Conservation (phyloP, 2,888 invertebrate species). For the Coremacera marginata region DNA sequence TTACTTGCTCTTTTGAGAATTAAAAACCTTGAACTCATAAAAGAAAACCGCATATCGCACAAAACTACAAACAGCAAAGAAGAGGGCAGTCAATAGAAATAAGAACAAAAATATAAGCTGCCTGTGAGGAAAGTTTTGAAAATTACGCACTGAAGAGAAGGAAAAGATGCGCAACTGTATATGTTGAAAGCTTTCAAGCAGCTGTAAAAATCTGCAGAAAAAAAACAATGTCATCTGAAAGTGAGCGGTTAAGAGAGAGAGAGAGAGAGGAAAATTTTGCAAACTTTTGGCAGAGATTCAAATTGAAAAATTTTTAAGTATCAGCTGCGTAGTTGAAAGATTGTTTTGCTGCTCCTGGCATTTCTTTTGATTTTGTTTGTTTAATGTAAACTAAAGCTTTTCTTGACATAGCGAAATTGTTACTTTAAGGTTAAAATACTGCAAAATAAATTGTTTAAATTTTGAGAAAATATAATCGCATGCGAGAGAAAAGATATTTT, state of each 20-base stretch:
- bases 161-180: background rate
- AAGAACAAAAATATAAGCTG: background rate
- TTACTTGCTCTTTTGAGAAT: background rate
- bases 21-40: constrained; percentile 34
- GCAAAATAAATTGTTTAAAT: too few species aligned
- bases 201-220: background rate
- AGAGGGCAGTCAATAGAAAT: background rate
- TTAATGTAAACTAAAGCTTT: background rate
- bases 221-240: background rate
- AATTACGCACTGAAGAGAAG: constrained; percentile 3
- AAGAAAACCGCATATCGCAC: background rate
- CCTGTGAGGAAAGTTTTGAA: background rate
- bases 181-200: background rate
- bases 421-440: too few species aligned
- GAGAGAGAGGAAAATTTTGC: background rate
- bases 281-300: constrained; percentile 1
- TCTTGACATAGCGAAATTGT: too few species aligned
- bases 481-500: constrained; percentile 16
- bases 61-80: background rate
- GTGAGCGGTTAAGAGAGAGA: background rate
- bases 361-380: background rate
- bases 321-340: background rate
- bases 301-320: background rate
- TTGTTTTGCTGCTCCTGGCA: too few species aligned
- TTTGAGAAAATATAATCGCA: background rate